Evolutionary conservation across 2,113 vertebrate genomes (phyloP).

Genomic region (Prietella phreatophila): DNA sequence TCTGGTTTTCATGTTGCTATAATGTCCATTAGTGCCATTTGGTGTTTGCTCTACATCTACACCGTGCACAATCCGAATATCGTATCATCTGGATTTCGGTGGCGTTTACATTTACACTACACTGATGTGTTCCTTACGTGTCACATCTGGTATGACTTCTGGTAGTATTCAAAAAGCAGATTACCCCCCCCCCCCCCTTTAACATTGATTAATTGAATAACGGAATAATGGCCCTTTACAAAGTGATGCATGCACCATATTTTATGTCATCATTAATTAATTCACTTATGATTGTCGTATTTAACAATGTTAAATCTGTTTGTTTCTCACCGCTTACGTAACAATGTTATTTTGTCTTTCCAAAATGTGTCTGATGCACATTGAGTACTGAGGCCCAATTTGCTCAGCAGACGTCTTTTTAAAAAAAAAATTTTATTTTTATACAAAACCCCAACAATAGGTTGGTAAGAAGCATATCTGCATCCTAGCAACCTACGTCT

Average conservation of each 20-base stretch:
- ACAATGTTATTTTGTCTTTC: not conserved
- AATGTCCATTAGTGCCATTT: not conserved
- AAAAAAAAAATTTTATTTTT: conserved; percentile 53
- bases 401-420: conserved; percentile 66
- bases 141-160: not conserved
- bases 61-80: not conserved
- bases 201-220: not conserved
- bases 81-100: not conserved
- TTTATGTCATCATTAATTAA: not conserved
- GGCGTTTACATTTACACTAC: not conserved
- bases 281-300: not conserved
- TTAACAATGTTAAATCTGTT: not conserved
- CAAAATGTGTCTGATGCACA: conserved; percentile 46
- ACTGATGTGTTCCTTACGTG: not conserved
- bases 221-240: not conserved
- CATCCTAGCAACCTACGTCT: conserved; percentile 69
- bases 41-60: not conserved
- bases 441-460: conserved; percentile 63
- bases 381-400: conserved; percentile 61
- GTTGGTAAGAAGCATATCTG: conserved; percentile 68
- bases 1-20: not conserved
- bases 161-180: not conserved
- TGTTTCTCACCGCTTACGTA: not conserved
- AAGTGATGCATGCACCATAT: not conserved
- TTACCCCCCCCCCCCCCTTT: not conserved